Evolutionary conservation across 2,797 vertebrate species (phyloP).

Genomic region (Micrastur ruficollis): DNA sequence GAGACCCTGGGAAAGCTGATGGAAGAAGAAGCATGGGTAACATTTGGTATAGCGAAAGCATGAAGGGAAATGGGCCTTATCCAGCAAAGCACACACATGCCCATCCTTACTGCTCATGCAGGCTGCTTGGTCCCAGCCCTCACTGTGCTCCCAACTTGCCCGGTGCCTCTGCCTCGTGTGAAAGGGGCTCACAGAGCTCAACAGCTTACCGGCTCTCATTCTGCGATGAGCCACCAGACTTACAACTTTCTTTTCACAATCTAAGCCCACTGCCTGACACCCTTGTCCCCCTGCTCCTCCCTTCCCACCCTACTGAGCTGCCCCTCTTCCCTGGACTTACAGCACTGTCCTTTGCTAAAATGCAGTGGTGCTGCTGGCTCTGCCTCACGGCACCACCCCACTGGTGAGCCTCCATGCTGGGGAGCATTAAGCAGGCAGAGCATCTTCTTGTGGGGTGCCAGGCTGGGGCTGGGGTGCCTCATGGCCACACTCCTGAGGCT

Average conservation of each 20-base stretch:
- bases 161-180: accelerated
- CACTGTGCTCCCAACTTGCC: accelerated
- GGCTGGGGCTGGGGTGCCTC: no score
- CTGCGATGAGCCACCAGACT: not conserved
- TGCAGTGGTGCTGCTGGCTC: not conserved
- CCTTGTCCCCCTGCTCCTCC: not conserved
- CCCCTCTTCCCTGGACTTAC: not conserved
- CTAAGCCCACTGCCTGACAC: accelerated
- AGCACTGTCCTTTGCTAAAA: not conserved
- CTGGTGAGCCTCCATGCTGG: not conserved
- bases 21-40: not conserved
- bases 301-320: accelerated
- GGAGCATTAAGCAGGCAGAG: not conserved
- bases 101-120: not conserved
- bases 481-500: not conserved
- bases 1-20: not conserved
- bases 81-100: not conserved
- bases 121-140: not conserved
- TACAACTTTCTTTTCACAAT: not conserved
- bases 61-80: not conserved
- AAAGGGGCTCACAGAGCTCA: accelerated
- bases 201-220: not conserved
- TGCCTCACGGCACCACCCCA: not conserved
- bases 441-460: not conserved
- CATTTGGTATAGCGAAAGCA: not conserved